Base-by-base conservation (phyloP, 2,113 vertebrate species). In the Phoxinus phoxinus region DNA sequence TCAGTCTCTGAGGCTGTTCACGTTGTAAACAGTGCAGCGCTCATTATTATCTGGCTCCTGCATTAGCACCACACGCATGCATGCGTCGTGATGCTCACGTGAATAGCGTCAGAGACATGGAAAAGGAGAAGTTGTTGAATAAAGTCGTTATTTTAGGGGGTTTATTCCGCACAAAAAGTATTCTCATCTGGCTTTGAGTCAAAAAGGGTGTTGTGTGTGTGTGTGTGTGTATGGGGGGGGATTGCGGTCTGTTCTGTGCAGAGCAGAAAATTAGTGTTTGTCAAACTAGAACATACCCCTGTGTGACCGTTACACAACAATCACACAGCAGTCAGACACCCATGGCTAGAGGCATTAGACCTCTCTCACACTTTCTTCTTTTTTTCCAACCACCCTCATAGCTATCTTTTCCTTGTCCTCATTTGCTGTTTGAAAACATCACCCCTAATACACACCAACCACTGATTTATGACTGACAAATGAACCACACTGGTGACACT, bases 381-480 rank as follows among this genome's bases (percentile, higher is more conserved):
- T 69, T 69, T 48, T 82, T 30, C 53, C 25, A 19, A 82, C 63
- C 63, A 82, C 80, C 44, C 80, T 69, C 27, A 35, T 46, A 46
- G 78, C n/a, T 19, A 1, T 63, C 58, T 27, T 17, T 63, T 63
- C 77, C n/a, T 63, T 82, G 8, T 19, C 81, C 21, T 41, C 23
- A 19, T 83, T 32, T 83, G 61, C 63, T 46, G 8, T 81, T 69
- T 81, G 12, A 69, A 67, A 81, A 69, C 53, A 32, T 44, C n/a
- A 41, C 51, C 77, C 56, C 41, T 41, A 75, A 12, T 84, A 13
- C 51, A 27, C 25, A 30, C 27, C 13, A 72, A 61, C 23, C 23
- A 61, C 35, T 79, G 80, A 79, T 88, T 83, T 56, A 73, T 83
- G 67, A n/a, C 25, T 59, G 63, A 77, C 35, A 71, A 72, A 65